phyloP scores from a whole-genome alignment of 2,797 vertebrate species.

The Cyprinodon diabolis region DNA sequence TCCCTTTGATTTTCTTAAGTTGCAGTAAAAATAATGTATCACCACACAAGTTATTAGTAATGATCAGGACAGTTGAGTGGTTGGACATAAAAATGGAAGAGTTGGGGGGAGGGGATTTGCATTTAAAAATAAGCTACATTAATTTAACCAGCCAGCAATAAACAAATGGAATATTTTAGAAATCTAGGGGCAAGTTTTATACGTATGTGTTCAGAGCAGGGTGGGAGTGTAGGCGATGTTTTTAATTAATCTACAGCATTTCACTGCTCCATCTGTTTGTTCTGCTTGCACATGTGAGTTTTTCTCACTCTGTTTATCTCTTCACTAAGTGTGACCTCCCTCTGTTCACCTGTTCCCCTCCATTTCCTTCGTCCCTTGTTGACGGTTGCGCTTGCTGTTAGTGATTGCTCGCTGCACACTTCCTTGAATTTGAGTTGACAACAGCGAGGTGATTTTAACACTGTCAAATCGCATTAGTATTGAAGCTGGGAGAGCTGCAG shows the following conservation, averaged over 20 bases:
- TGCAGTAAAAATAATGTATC: constrained; percentile 58
- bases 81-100: constrained; percentile 28
- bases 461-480: constrained; percentile 25
- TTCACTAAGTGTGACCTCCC: constrained; percentile 52
- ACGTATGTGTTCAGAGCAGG: constrained; percentile 39
- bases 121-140: constrained; percentile 21
- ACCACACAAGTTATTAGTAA: constrained; percentile 60
- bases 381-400: constrained; percentile 19
- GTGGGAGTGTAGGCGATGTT: constrained; percentile 26
- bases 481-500: constrained; percentile 17
- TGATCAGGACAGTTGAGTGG: constrained; percentile 46
- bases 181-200: constrained; percentile 21
- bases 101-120: constrained; percentile 17
- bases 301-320: constrained; percentile 46
- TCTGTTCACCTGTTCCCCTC: constrained; percentile 51
- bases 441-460: constrained; percentile 50
- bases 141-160: constrained; percentile 16
- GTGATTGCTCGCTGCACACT: constrained; percentile 40
- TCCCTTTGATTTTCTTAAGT: constrained; percentile 55
- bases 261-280: constrained; percentile 58
- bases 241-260: constrained; percentile 59
- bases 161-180: constrained; percentile 4
- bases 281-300: constrained; percentile 17
- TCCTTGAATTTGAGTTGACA: constrained; percentile 46
- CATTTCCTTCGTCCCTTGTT: constrained; percentile 32